phyloP scores from a whole-genome alignment of 1,140 invertebrate species.

The Orchestia grillus region DNA sequence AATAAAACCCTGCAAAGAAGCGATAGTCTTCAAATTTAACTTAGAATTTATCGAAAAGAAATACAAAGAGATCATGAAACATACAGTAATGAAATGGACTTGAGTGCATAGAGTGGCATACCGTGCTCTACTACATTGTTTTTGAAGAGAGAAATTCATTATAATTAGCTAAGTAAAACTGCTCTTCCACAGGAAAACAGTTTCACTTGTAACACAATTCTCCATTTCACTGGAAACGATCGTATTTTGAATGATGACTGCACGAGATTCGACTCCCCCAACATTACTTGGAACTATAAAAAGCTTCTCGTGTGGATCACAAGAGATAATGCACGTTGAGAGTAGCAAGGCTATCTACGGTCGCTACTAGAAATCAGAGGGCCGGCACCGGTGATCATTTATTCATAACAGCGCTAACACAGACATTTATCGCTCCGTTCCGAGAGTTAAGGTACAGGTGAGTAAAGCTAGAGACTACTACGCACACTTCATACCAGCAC shows the following conservation, averaged over 20 bases:
- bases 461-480: slow-evolving; percentile 11
- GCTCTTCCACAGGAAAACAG: slow-evolving; percentile 5
- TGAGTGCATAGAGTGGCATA: not conserved
- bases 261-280: slow-evolving; percentile 28
- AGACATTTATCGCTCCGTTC: slow-evolving; percentile 52
- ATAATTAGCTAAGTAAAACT: not conserved
- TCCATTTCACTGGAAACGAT: not conserved
- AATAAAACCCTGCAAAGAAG: not conserved
- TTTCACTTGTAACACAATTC: not conserved
- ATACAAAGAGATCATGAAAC: not conserved
- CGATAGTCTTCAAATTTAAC: not conserved
- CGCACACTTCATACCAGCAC: slow-evolving; percentile 23
- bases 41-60: not conserved
- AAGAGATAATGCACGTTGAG: not conserved
- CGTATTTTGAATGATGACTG: not conserved
- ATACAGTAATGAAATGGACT: not conserved
- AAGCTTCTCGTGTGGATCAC: not conserved
- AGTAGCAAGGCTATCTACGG: slow-evolving; percentile 13
- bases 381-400: slow-evolving; percentile 32
- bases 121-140: not conserved
- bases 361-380: slow-evolving; percentile 19
- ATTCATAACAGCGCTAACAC: slow-evolving; percentile 45
- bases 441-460: slow-evolving; percentile 47
- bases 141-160: not conserved
- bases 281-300: not conserved